phyloP scores from a whole-genome alignment of 2,797 vertebrate genomes.

The Typhlichthys subterraneus region DNA sequence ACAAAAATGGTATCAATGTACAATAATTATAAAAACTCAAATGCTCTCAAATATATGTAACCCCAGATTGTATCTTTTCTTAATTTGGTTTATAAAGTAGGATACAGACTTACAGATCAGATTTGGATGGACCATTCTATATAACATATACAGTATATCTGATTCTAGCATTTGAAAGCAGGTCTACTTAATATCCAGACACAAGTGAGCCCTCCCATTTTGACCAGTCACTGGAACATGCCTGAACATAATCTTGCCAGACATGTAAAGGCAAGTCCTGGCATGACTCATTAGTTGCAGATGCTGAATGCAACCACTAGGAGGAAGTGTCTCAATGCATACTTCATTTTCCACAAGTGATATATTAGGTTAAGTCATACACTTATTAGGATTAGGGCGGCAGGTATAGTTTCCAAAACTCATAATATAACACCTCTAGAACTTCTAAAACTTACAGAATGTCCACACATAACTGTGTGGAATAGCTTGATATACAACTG shows the following conservation, averaged over 20 bases:
- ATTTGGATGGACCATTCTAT: constrained; percentile 7
- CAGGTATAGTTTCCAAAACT: no score
- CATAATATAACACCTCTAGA: no score
- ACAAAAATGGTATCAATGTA: background rate
- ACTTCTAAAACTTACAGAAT: no score
- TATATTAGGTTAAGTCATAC: no score
- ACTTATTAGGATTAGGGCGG: no score
- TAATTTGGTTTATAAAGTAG: background rate
- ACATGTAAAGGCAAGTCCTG: constrained; percentile 66
- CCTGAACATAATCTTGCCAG: constrained; percentile 62
- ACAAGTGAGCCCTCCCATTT: constrained; percentile 32
- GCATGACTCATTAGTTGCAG: background rate
- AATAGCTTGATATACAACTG: no score
- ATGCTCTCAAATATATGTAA: background rate
- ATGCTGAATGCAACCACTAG: constrained; percentile 22
- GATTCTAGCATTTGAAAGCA: background rate
- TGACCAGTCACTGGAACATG: constrained; percentile 59
- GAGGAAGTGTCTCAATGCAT: constrained; percentile 11
- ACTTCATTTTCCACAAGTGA: no score
- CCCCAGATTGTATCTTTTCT: background rate
- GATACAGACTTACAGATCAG: constrained; percentile 45
- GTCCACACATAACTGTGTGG: no score
- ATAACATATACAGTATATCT: constrained; percentile 7
- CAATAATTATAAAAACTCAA: background rate
- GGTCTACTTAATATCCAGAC: constrained; percentile 43